Base-by-base conservation (phyloP, 2,113 vertebrate species). In the Gadus chalcogrammus region DNA sequence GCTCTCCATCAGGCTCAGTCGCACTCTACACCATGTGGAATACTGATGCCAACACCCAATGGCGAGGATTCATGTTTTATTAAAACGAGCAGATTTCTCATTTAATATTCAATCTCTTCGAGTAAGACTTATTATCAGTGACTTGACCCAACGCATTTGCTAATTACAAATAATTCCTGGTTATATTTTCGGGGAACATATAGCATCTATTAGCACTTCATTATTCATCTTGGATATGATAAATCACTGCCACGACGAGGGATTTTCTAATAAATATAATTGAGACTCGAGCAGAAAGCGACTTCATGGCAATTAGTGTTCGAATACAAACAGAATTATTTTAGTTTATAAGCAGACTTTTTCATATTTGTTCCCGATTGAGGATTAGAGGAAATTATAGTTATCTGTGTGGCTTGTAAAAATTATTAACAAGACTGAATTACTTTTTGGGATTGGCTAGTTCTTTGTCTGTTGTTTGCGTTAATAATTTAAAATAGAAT, bases 371-470 rank as follows among this genome's bases (percentile, higher is more conserved):
- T 86, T 90, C 80, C 77, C 79, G 81, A 75, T 74, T 79, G 75
- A 70, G 87, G 89, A 90, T 88, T 88, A 83, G 82, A 71, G 71
- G 64, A 87, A 86, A 87, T 72, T 79, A 80, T 84, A 88, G 73
- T 80, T 61, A 75, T 81, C 78, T 71, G 71, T 67, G 73, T 69
- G 68, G 66, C 72, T 83, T 85, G 84, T 72, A 68, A 71, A 80
- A 86, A 79, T 89, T 89, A 89, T 89, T 88, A 88, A 86, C 84
- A 76, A 88, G 82, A 90, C 86, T 87, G 88, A 90, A 71, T 67
- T 73, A 75, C 77, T 82, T 84, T 82, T 84, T 76, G 77, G 73
- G 78, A 74, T 82, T 9, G 42, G 42, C 42, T 48, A 48, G 7
- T 48, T 48, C 42, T 62, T 88, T 67, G 79, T 77, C 78, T 88